phyloP scores from a whole-genome alignment of 2,797 vertebrate genomes.

The Schizothorax lantsangensis region DNA sequence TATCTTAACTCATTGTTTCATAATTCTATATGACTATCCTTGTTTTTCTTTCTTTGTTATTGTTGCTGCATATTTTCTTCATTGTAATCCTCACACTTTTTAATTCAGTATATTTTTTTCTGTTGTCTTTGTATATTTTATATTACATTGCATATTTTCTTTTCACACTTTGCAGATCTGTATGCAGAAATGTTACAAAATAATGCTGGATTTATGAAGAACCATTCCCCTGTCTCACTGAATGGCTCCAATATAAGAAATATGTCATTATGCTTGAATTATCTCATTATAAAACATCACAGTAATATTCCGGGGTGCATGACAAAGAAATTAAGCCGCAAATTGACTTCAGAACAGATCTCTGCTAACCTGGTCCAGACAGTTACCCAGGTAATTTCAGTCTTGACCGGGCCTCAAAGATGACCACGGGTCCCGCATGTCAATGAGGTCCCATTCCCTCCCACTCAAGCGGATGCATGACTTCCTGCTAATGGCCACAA shows the following conservation, averaged over 20 bases:
- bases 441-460: constrained; percentile 53
- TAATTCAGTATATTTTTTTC: too few species aligned
- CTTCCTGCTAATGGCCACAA: constrained; percentile 50
- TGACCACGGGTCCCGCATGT: constrained; percentile 48
- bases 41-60: too few species aligned
- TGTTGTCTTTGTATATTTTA: not conserved
- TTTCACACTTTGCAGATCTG: not conserved
- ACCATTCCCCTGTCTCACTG: constrained; percentile 21
- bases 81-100: too few species aligned
- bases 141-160: not conserved
- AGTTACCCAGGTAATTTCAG: constrained; percentile 51
- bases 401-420: constrained; percentile 50
- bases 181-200: not conserved
- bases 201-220: constrained; percentile 34
- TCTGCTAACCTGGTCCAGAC: constrained; percentile 43
- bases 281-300: constrained; percentile 41
- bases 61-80: too few species aligned
- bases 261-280: constrained; percentile 43
- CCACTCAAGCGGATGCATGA: constrained; percentile 34
- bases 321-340: constrained; percentile 55
- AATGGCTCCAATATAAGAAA: constrained; percentile 21
- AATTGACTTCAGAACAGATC: constrained; percentile 51
- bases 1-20: too few species aligned
- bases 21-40: too few species aligned
- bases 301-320: constrained; percentile 46